phyloP scores from a whole-genome alignment of 2,113 vertebrate genomes.

The Gobio gobio region DNA sequence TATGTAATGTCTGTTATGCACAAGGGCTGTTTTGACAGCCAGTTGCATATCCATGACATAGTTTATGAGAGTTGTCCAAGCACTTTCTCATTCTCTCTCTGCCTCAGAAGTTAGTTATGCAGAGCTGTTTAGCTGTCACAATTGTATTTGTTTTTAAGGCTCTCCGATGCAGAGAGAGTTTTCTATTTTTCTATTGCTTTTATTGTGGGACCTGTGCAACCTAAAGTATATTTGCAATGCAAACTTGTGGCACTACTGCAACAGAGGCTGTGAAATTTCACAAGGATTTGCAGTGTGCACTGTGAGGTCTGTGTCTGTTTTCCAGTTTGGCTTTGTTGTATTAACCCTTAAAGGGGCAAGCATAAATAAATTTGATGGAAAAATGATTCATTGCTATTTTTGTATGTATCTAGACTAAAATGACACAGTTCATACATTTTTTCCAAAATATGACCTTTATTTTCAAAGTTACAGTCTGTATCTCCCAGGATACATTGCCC shows the following conservation, averaged over 20 bases:
- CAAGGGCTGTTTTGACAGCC: constrained; percentile 27
- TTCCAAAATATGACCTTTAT: no score
- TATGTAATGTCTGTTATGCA: constrained; percentile 14
- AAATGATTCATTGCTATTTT: no score
- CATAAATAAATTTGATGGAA: no score
- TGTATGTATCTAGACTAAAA: no score
- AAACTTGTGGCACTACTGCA: not conserved
- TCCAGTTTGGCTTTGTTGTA: not conserved
- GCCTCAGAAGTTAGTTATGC: not conserved
- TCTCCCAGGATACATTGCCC: no score
- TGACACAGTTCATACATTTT: no score
- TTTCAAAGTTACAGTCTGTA: no score
- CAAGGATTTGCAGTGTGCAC: constrained; percentile 12
- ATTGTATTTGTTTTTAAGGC: not conserved
- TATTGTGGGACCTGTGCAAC: constrained; percentile 21
- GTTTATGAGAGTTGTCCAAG: constrained; percentile 5
- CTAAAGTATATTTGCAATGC: constrained; percentile 43
- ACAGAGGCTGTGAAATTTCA: constrained; percentile 33
- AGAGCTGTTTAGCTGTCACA: constrained; percentile 8
- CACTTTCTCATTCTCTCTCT: not conserved
- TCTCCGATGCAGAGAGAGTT: constrained; percentile 5
- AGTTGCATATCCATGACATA: constrained; percentile 4
- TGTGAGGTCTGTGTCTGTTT: not conserved
- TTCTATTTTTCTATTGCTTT: constrained; percentile 52
- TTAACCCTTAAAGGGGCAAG: no score